These are phyloP conservation scores for Caenorhabditis afra DNA, from an alignment of 2,888 invertebrate genomes.

Conservation along the genomic window DNA sequence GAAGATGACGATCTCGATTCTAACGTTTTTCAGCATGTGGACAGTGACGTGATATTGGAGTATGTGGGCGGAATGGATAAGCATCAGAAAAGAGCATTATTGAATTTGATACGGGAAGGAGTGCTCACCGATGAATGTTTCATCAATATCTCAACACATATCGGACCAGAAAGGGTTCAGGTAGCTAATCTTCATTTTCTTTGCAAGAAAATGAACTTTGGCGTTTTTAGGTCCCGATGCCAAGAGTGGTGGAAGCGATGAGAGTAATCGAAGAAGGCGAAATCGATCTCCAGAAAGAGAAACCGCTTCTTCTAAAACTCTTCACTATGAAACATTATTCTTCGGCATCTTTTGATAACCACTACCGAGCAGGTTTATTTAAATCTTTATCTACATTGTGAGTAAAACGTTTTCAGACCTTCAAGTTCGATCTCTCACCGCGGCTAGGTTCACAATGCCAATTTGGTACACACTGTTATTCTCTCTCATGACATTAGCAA, in stretches of 20 bases:
- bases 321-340: slow-evolving; percentile 68
- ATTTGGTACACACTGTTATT: slow-evolving; percentile 72
- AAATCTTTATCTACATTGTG: no score
- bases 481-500: slow-evolving; percentile 69
- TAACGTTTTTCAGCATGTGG: slow-evolving; percentile 43
- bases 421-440: slow-evolving; percentile 69
- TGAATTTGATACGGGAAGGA: slow-evolving; percentile 70
- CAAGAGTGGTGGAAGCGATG: slow-evolving; percentile 69
- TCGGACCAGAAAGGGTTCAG: slow-evolving; percentile 72
- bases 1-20: background rate
- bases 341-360: slow-evolving; percentile 68
- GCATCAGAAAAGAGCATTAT: slow-evolving; percentile 67
- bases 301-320: slow-evolving; percentile 63
- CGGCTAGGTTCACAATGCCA: slow-evolving; percentile 71
- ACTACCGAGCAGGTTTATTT: slow-evolving; percentile 64
- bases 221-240: slow-evolving; percentile 74
- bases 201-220: slow-evolving; percentile 15
- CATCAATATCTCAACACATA: slow-evolving; percentile 69
- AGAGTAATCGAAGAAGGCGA: slow-evolving; percentile 58
- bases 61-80: slow-evolving; percentile 70
- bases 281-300: slow-evolving; percentile 48
- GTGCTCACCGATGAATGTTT: slow-evolving; percentile 74
- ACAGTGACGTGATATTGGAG: slow-evolving; percentile 64
- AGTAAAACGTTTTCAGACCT: slow-evolving; percentile 55
- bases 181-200: no score